Evolutionary conservation across 2,797 vertebrate species (phyloP), one percentile per base, ranked within the genome.

Genomic region (Notolabrus celidotus): DNA sequence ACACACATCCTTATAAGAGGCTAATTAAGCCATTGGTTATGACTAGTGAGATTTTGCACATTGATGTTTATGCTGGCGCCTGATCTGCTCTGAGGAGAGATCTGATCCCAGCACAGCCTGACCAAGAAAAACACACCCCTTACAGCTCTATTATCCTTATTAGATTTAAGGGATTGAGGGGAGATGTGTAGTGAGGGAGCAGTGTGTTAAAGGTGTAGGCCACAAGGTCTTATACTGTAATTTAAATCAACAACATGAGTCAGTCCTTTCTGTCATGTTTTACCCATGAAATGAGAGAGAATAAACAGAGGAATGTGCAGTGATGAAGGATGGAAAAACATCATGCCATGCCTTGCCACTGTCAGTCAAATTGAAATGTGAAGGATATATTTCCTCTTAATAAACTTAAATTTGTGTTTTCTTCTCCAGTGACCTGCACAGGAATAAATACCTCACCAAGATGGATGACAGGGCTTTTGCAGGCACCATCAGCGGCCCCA

Each of bases 381-480:
- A 63, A 43, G 50, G 34, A 41, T 78, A 9, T 6, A 41, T 66
- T 85, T 72, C 70, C 67, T 42, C 19, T 54, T 25, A 46, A 66
- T 58, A 67, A 71, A 54, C 10, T 14, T 17, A 11, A 29, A 45
- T 66, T 41, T 88, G 41, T 84, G 58, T 54, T 74, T 75, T 78
- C 54, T 75, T 74, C 47, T 88, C 47, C 88, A 99, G 97, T 49
- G 96, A 97, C 84, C 94, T 99, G 60, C 96, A 98, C 91, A 96
- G 97, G 90, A 99, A 99, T 80, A 95, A 92, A 71, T 88, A 95
- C 71, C 88, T 99, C 71, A 93, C 92, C 78, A 84, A 83, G 82
- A 95, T 99, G 77, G 94, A 96, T 77, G 95, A 97, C 10, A 93
- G 93, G 55, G 94, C 95, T 49, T 99, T 99, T 87, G 90, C 91